Conservation (phyloP, 2,113 vertebrate species). For the Lepisosteus osseus region DNA sequence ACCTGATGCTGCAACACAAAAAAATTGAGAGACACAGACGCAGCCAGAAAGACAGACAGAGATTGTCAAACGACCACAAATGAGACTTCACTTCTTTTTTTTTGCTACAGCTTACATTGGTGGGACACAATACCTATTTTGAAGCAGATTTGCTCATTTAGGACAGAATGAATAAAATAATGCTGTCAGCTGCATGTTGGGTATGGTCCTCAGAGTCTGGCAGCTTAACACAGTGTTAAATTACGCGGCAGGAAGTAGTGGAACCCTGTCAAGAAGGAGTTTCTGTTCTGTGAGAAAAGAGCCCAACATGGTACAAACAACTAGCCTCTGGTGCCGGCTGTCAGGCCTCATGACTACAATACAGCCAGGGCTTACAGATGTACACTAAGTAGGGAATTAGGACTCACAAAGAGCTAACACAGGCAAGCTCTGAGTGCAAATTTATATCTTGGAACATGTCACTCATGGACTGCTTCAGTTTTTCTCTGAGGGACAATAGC, state of each 20-base stretch:
- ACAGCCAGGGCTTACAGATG: background rate
- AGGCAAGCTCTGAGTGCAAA: background rate
- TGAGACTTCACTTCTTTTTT: too few species aligned
- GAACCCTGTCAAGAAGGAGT: slow-evolving; percentile 62
- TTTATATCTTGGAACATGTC: slow-evolving; percentile 1
- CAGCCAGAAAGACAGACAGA: too few species aligned
- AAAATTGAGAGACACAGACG: too few species aligned
- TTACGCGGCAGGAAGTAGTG: slow-evolving; percentile 66
- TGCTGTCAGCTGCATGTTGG: background rate
- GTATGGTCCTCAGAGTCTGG: slow-evolving; percentile 5
- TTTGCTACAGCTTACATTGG: too few species aligned
- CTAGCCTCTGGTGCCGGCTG: slow-evolving; percentile 62
- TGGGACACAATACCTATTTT: background rate
- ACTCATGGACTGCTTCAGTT: background rate
- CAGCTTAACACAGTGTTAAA: slow-evolving; percentile 63
- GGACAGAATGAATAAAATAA: background rate
- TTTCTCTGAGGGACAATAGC: background rate
- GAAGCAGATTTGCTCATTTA: background rate
- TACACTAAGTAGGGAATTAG: background rate
- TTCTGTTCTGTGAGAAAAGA: slow-evolving; percentile 39
- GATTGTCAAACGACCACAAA: too few species aligned
- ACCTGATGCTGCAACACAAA: too few species aligned
- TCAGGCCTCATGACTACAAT: slow-evolving; percentile 63
- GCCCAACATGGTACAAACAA: slow-evolving; percentile 61
- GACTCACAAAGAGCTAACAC: background rate